Conservation (phyloP, 2,888 invertebrate species). For the Morpho deidamia region DNA sequence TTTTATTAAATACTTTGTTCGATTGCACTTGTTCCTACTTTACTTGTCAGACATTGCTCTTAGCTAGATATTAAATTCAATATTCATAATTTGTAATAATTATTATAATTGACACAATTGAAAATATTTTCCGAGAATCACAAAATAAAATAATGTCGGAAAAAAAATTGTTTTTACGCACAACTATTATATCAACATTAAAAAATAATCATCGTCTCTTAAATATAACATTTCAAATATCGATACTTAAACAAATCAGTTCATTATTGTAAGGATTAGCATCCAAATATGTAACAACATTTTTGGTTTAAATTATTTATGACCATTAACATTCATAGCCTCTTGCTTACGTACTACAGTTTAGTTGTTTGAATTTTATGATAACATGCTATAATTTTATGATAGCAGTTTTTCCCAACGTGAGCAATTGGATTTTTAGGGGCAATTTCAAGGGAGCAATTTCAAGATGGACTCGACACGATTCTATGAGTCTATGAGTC, state of each 20-base stretch:
- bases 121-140: too few species aligned
- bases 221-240: not conserved
- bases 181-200: too few species aligned
- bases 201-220: too few species aligned
- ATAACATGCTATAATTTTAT: too few species aligned
- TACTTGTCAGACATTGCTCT: not conserved
- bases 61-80: not conserved
- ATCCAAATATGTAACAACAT: slow-evolving; percentile 20
- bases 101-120: not conserved
- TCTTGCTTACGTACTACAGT: slow-evolving; percentile 36
- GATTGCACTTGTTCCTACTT: not conserved
- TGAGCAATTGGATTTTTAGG: too few species aligned
- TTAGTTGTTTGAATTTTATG: not conserved
- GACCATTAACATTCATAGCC: slow-evolving; percentile 40
- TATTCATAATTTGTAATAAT: slow-evolving; percentile 1
- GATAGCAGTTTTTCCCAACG: too few species aligned
- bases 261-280: slow-evolving; percentile 10
- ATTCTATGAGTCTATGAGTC: too few species aligned
- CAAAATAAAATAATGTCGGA: too few species aligned
- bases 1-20: too few species aligned
- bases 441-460: too few species aligned
- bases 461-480: too few species aligned
- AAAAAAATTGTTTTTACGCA: too few species aligned
- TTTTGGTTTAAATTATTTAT: slow-evolving; percentile 26
- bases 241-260: slow-evolving; percentile 20